These are phyloP conservation scores for Notothenia coriiceps DNA, from an alignment of 2,113 vertebrate species.

Conservation along the genomic window DNA sequence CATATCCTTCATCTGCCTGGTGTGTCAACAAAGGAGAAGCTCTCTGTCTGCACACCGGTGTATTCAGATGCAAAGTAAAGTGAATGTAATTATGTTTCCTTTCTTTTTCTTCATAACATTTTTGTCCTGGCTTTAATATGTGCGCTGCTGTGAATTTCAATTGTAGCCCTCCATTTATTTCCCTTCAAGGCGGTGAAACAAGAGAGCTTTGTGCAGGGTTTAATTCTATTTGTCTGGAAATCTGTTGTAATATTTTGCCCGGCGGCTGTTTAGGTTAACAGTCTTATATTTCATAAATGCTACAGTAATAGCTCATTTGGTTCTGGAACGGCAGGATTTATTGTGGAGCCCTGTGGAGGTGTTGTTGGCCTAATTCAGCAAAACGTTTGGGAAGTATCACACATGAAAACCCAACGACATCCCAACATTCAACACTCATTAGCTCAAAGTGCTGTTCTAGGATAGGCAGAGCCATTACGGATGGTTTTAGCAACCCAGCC, in stretches of 20 bases:
- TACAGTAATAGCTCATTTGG: constrained; percentile 55
- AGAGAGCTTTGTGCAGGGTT: constrained; percentile 3
- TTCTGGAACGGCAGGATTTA: constrained; percentile 3
- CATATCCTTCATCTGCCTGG: constrained; percentile 93
- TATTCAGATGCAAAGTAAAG: constrained; percentile 86
- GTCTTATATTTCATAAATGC: constrained; percentile 52
- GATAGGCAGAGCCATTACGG: too few species aligned
- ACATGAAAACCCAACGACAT: not conserved
- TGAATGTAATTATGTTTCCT: constrained; percentile 76
- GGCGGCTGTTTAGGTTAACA: constrained; percentile 43
- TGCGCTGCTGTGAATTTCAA: constrained; percentile 49
- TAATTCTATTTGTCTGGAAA: constrained; percentile 64
- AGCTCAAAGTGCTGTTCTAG: not conserved
- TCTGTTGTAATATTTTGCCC: constrained; percentile 55
- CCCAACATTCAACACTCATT: not conserved
- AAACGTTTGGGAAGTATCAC: not conserved
- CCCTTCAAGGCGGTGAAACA: constrained; percentile 39
- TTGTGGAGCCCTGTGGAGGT: constrained; percentile 15
- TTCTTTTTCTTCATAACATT: constrained; percentile 46
- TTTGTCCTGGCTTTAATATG: constrained; percentile 62
- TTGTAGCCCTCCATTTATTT: constrained; percentile 51
- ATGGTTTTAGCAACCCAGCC: too few species aligned
- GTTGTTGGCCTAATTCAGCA: constrained; percentile 15
- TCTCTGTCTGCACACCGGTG: constrained; percentile 82
- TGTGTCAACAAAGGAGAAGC: constrained; percentile 88